Base-by-base conservation (phyloP, 53 echinoderm and acorn worm genomes). In the Crossaster papposus region DNA sequence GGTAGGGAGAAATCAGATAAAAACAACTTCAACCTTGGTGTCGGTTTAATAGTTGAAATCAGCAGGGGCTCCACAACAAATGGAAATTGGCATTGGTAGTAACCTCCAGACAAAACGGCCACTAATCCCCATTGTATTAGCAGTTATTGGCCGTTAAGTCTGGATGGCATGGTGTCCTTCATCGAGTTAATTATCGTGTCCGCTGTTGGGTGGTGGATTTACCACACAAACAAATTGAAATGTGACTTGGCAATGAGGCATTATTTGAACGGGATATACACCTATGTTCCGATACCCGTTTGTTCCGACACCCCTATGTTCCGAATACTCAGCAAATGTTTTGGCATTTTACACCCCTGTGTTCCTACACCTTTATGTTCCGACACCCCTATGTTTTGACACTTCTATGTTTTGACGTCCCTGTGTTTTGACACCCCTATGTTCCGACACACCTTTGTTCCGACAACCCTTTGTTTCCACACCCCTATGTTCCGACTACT, bases 91-190 rank as follows among this genome's bases (percentile, higher is more conserved):
- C 81, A 63, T 33, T 81, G 58, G 34, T 35, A 81, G 14, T 4
- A 18, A 20, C 58, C 58, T 18, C 7, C 58, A 20, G 58, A 15
- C 58, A 20, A 11, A 58, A 58, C 12, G 12, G 58, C 58, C 3
- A 11, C 13, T 18, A 58, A 58, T 58, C 58, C 58, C 22, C 22
- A 58, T 20, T 58, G 58, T 20, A 58, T 58, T 58, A 18, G 58
- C 58, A 15, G 58, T 58, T 18, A 58, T 20, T 58, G 12, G 20
- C 14, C 33, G 62, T 81, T 81, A 4, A 8, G 22, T 24, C 30
- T 20, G 31, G 58, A 33, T 58, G 62, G 81, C 35, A 62, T 81
- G 62, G 51, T 36, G 81, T 81, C 81, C 81, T 81, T 81, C 81
- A 17, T 34, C 14, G 63, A 28, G 36, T 23, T 81, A 81, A 81